Evolutionary conservation across 2,797 vertebrate genomes (phyloP), one percentile per base, ranked within the genome.

Genomic region (Remorina albescens): DNA sequence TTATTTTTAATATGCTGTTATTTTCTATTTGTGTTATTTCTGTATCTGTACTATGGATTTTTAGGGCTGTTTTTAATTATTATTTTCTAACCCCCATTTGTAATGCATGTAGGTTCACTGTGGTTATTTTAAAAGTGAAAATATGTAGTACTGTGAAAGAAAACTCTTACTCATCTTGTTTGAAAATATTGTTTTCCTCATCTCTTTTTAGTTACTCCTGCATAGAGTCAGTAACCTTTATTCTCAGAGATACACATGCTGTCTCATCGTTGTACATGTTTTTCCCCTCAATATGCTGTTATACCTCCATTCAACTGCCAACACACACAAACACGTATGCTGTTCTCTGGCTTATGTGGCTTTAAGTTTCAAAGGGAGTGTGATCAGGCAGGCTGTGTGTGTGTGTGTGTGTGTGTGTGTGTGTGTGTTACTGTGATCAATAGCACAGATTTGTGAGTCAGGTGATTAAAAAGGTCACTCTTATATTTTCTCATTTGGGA

Each of bases 381-480:
- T 66, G 46, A 30, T 64, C 50, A 44, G n/a, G 26, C 9, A 1
- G 28, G 34, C 26, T 23, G 10, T 64, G 46, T 37, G 26, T 32
- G 44, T 58, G 26, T 50, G 47, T 51, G 19, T 37, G 49, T 34
- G n/a, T n/a, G 42, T 47, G 58, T 23, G 10, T 64, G 46, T 37
- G 26, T 32, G 42, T 47, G 58, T 42, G 28, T 39, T n/a, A n/a
- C n/a, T n/a, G n/a, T n/a, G n/a, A n/a, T n/a, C n/a, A n/a, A n/a
- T n/a, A n/a, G 12, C 9, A 8, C 34, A 32, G 18, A n/a, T 59
- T 42, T 2, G 34, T 59, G 65, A 71, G 49, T 74, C 59, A 72
- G 62, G 61, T 76, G 56, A 85, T 59, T 59, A 37, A 74, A 56
- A 67, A 81, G 75, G 71, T 82, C 74, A 68, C 18, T 50, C 55